Conservation (phyloP, 64 coral and sea anemone genomes). For the Porites australiensis region DNA sequence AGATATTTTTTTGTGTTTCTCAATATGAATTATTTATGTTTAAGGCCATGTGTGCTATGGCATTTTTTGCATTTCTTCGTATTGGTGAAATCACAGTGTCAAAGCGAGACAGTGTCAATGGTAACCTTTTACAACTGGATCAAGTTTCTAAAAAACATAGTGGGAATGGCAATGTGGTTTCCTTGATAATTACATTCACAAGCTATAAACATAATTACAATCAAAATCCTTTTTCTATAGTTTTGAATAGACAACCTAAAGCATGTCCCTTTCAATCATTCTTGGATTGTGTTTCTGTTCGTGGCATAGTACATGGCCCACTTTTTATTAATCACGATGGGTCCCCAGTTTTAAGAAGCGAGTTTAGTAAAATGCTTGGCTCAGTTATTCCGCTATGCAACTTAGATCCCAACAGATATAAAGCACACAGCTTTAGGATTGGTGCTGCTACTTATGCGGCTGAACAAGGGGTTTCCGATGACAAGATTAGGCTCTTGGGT, state of each 20-base stretch:
- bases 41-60: too few relatives aligned
- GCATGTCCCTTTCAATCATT: too few relatives aligned
- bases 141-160: background rate
- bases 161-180: background rate
- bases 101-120: too few relatives aligned
- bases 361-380: background rate
- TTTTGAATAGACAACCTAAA: background rate
- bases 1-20: too few relatives aligned
- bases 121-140: too few relatives aligned
- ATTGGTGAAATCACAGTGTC: too few relatives aligned
- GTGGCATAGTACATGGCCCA: background rate
- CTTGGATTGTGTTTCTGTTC: background rate
- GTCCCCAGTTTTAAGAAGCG: background rate
- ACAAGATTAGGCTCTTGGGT: constrained; percentile 15
- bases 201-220: background rate
- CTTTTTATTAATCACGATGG: constrained; percentile 2
- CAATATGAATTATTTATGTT: too few relatives aligned
- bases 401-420: background rate
- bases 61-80: too few relatives aligned
- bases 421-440: constrained; percentile 39
- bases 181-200: background rate
- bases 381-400: background rate
- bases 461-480: constrained; percentile 13
- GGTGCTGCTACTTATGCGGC: constrained; percentile 36
- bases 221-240: constrained; percentile 1